Conservation (phyloP, 2,797 vertebrate species). For the Tarsius wallacei region DNA sequence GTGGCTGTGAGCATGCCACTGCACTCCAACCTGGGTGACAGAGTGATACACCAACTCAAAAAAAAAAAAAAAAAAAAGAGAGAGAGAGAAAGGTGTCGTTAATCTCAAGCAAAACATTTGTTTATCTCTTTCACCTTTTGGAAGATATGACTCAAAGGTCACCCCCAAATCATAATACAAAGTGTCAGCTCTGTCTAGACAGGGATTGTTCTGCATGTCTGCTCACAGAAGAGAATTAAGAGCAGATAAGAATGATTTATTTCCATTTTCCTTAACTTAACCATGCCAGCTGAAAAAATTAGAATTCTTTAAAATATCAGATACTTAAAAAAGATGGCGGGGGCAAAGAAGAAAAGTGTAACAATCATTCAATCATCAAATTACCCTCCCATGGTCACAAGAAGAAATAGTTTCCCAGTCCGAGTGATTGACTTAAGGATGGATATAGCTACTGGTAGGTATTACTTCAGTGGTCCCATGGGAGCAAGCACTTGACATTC, state of each 20-base stretch:
- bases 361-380: not conserved
- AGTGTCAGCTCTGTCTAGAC: slow-evolving; percentile 76
- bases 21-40: no score
- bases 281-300: not conserved
- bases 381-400: fast-evolving
- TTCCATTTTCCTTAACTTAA: not conserved
- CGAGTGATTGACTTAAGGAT: not conserved
- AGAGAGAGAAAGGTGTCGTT: not conserved
- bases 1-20: no score
- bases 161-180: not conserved
- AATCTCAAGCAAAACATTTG: slow-evolving; percentile 43
- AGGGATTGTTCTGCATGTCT: slow-evolving; percentile 75
- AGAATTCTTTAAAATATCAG: not conserved
- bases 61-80: no score
- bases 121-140: slow-evolving; percentile 37
- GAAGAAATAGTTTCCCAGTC: not conserved
- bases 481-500: not conserved
- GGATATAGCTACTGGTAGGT: not conserved
- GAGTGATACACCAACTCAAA: no score
- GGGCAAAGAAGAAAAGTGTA: not conserved
- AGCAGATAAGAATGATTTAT: slow-evolving; percentile 2
- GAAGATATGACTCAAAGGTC: slow-evolving; percentile 41
- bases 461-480: fast-evolving
- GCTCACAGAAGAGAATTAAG: slow-evolving; percentile 61
- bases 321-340: not conserved